A percentile compares a stretch with the other conserved stretches of the same genome.
phyloP scores from a whole-genome alignment of 1,140 invertebrate genomes.

The Spodoptera litura region DNA sequence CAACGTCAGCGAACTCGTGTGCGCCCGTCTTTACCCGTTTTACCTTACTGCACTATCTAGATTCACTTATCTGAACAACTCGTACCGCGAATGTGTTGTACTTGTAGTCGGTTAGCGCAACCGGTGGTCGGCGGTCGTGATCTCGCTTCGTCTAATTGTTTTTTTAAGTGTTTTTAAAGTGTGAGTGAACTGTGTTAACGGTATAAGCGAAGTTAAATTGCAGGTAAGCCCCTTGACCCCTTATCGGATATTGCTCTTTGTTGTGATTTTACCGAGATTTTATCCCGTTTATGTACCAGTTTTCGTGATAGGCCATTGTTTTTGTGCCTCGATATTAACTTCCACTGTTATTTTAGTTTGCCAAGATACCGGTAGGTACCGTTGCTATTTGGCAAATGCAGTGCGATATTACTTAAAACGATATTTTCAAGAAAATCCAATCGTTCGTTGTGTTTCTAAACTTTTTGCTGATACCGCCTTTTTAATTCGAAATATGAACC shows the following conservation, averaged over 20 bases:
- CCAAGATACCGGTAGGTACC: conserved; percentile 7
- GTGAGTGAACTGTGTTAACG: conserved; percentile 67
- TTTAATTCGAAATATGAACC: not conserved
- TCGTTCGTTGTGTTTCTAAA: not conserved
- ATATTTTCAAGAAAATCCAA: not conserved
- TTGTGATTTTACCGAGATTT: conserved; percentile 15
- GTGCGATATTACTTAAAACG: not conserved
- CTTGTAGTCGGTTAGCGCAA: conserved; percentile 65
- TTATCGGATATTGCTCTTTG: conserved; percentile 37
- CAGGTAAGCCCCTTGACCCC: conserved; percentile 40
- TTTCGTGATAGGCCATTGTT: conserved; percentile 36
- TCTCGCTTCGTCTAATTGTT: conserved; percentile 48
- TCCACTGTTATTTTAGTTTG: not conserved
- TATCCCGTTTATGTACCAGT: conserved; percentile 6
- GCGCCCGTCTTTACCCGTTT: conserved; percentile 64
- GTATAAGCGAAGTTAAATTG: conserved; percentile 46
- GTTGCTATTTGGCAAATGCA: not conserved
- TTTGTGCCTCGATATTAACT: not conserved
- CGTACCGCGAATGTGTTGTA: conserved; percentile 53
- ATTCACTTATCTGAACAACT: conserved; percentile 74
- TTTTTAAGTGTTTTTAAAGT: conserved; percentile 53
- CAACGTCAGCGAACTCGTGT: conserved; percentile 53
- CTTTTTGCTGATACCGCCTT: not conserved
- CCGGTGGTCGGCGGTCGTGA: conserved; percentile 65
- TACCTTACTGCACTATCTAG: conserved; percentile 74